Evolutionary conservation across 2,113 vertebrate species (phyloP), one percentile per base, ranked within the genome.

Genomic region (Lampris megalopsis): DNA sequence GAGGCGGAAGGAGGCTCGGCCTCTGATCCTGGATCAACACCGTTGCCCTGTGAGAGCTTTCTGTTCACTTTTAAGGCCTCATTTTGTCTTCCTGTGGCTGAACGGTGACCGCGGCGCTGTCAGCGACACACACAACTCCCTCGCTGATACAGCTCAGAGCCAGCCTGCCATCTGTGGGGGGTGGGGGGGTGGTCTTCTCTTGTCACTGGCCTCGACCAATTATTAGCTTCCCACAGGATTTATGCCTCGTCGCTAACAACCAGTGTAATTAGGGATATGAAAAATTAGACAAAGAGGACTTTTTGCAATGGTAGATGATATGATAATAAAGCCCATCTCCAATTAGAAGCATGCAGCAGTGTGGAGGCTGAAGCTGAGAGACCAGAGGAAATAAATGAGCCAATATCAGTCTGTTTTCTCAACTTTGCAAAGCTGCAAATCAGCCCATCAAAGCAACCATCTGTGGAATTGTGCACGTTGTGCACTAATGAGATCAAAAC

Each of bases 181-280:
- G 24, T 0, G 24, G 24, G 24, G 24, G 24, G 24, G 24, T 85
- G 87, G 73, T 80, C 77, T 84, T 71, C 64, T 83, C 75, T 74
- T 71, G 83, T 75, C 84, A 79, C 81, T 76, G 87, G 66, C 67
- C 65, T 81, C 71, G 68, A 50, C 82, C 82, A 68, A 88, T 89
- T 84, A 83, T 89, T 87, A 83, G 73, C 68, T 68, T 87, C 84
- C 73, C 75, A 71, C 68, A 11, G 86, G 84, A 86, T 75, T 87
- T 73, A 86, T 72, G 72, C 71, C 74, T 38, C 37, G 6, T 60
- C 43, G 42, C 86, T 81, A 84, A 81, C 80, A 69, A 66, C 79
- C 80, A 76, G 50, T 38, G 61, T 86, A 88, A 90, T 88, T 88
- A 86, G 38, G 56, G 64, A 68, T 82, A 79, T 86, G 81, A 85